Conservation (phyloP, 1,140 invertebrate species). For the Whitmania pigra region DNA sequence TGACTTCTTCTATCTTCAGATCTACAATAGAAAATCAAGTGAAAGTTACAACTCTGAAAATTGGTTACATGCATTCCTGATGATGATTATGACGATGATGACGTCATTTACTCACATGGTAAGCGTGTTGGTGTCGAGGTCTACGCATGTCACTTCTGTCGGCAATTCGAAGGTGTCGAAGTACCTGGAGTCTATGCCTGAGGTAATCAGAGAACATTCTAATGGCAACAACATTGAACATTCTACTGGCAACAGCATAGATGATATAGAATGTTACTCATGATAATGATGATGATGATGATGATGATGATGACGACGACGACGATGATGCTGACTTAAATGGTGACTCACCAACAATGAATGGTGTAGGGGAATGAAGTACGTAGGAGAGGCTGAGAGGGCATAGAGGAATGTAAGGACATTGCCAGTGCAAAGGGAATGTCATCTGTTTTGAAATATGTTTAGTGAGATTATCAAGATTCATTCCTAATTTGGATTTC, state of each 20-base stretch:
- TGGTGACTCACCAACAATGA: constrained; percentile 88
- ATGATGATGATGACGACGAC: too few relatives aligned
- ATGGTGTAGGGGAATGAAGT: constrained; percentile 87
- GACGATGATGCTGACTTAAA: too few relatives aligned
- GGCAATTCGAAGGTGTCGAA: constrained; percentile 96
- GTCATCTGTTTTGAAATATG: constrained; percentile 48
- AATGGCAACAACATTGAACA: too few relatives aligned
- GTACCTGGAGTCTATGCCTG: constrained; percentile 60
- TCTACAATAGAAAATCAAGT: constrained; percentile 18
- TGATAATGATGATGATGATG: too few relatives aligned
- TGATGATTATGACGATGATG: background rate
- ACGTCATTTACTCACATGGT: constrained; percentile 33
- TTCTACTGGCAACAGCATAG: too few relatives aligned
- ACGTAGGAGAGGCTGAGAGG: constrained; percentile 72
- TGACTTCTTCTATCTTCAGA: constrained; percentile 20
- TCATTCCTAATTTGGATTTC: too few relatives aligned
- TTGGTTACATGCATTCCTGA: too few relatives aligned
- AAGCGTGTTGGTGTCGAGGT: constrained; percentile 88
- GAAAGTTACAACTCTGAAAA: background rate
- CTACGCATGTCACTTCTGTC: constrained; percentile 87
- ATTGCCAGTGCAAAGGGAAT: constrained; percentile 99
- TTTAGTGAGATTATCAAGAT: too few relatives aligned
- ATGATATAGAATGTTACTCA: too few relatives aligned
- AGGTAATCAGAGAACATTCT: constrained; percentile 21
- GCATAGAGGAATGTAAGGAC: constrained; percentile 96